A percentile compares a stretch with the other conserved stretches of the same genome.
phyloP scores from a whole-genome alignment of 2,888 invertebrate genomes.

The Euclidia mi region DNA sequence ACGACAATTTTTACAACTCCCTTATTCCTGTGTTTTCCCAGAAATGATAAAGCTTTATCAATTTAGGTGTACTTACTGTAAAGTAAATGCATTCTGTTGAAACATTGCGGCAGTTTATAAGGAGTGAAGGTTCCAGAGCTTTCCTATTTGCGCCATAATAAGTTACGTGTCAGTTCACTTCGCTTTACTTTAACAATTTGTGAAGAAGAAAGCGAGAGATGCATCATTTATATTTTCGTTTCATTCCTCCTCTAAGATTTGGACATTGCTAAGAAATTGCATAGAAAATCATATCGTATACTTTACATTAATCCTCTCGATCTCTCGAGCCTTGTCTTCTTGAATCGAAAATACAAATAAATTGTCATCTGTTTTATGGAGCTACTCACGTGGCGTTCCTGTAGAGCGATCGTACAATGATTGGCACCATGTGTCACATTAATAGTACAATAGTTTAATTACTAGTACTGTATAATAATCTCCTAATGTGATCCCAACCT shows the following conservation, averaged over 20 bases:
- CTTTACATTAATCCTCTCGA: no score
- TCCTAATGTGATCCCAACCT: no score
- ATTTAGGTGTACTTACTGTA: neutral
- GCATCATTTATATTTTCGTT: conserved; percentile 42
- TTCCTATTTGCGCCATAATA: conserved; percentile 9
- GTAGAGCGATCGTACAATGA: no score
- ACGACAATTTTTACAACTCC: no score
- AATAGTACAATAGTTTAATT: no score
- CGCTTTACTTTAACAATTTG: conserved; percentile 29
- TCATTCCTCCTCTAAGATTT: conserved; percentile 18
- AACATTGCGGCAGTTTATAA: neutral
- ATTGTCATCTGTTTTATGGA: no score
- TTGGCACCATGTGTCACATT: no score
- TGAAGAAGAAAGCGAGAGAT: conserved; percentile 31
- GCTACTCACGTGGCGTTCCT: no score
- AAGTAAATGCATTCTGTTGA: neutral
- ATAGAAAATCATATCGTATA: conserved; percentile 8
- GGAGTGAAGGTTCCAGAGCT: neutral
- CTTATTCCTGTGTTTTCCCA: neutral
- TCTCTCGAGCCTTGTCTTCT: no score
- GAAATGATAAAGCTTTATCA: neutral
- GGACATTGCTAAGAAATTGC: conserved; percentile 29
- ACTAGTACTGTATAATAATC: no score
- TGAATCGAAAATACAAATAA: no score
- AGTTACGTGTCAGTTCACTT: conserved; percentile 16